phyloP scores from a whole-genome alignment of 2,113 vertebrate genomes.

The Zosterops lateralis region DNA sequence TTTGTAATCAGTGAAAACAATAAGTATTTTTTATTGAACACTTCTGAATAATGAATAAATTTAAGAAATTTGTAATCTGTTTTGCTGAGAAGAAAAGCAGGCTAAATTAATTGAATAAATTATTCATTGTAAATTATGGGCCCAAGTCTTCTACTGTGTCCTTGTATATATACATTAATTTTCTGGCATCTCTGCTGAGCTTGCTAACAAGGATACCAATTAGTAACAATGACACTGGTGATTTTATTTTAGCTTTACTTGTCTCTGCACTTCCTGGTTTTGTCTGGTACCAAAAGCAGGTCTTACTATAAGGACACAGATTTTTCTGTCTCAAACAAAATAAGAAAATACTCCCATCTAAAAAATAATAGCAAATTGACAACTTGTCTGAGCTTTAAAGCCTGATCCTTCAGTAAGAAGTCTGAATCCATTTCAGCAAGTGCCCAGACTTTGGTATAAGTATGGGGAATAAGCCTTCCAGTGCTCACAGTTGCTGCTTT shows the following conservation, averaged over 20 bases:
- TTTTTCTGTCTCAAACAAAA: neutral
- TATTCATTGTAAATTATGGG: slow-evolving; percentile 56
- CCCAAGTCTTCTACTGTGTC: neutral
- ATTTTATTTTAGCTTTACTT: slow-evolving; percentile 39
- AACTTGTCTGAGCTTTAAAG: neutral
- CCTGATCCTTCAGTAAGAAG: neutral
- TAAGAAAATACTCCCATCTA: neutral
- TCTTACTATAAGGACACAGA: neutral
- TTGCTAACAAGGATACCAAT: slow-evolving; percentile 59
- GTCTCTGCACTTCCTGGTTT: slow-evolving; percentile 7
- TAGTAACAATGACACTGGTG: slow-evolving; percentile 12
- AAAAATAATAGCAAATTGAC: neutral
- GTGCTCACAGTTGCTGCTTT: neutral
- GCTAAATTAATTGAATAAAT: slow-evolving; percentile 62
- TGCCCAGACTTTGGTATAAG: neutral
- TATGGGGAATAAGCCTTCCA: neutral
- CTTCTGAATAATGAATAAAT: slow-evolving; percentile 51
- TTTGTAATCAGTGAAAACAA: slow-evolving; percentile 29
- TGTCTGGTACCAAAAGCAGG: neutral
- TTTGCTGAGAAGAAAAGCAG: slow-evolving; percentile 44
- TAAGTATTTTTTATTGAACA: slow-evolving; percentile 9
- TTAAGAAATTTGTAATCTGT: slow-evolving; percentile 32
- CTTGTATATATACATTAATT: slow-evolving; percentile 5
- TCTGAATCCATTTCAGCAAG: neutral
- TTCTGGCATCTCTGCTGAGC: slow-evolving; percentile 41